These are phyloP conservation scores for Cephus rjabovi DNA, from an alignment of 2,888 invertebrate genomes.

Conservation along the genomic window DNA sequence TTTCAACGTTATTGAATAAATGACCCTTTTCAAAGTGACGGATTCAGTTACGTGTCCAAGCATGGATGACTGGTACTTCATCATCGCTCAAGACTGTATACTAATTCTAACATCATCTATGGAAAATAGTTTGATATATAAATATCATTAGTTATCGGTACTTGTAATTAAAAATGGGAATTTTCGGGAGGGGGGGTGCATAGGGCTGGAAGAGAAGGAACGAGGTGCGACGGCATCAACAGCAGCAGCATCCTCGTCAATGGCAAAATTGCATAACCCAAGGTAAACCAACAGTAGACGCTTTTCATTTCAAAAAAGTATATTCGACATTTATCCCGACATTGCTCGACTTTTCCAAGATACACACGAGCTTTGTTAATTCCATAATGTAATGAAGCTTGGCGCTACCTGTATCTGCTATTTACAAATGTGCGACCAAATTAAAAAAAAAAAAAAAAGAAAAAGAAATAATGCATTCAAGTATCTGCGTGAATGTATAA, in stretches of 20 bases:
- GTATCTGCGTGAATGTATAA: background rate
- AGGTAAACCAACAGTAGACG: background rate
- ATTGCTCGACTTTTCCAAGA: background rate
- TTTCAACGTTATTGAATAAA: background rate
- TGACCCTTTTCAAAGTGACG: conserved; percentile 1
- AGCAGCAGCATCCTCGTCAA: background rate
- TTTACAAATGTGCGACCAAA: background rate
- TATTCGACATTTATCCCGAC: background rate
- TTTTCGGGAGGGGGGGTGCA: background rate
- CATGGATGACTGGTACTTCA: background rate
- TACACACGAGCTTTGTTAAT: background rate
- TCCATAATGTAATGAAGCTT: background rate
- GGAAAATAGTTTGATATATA: conserved; percentile 8
- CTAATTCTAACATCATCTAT: background rate
- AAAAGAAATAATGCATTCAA: background rate
- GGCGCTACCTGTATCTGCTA: background rate
- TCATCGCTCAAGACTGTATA: background rate
- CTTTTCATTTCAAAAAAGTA: background rate
- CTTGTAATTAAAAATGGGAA: background rate
- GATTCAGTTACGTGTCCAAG: conserved; percentile 4
- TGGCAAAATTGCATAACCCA: background rate
- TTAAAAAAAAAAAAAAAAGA: background rate
- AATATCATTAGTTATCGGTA: conserved; percentile 10
- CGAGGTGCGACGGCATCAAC: background rate
- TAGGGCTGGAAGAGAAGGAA: background rate